Conservation (phyloP, 2,113 vertebrate genomes). For the Cynocephalus volans region DNA sequence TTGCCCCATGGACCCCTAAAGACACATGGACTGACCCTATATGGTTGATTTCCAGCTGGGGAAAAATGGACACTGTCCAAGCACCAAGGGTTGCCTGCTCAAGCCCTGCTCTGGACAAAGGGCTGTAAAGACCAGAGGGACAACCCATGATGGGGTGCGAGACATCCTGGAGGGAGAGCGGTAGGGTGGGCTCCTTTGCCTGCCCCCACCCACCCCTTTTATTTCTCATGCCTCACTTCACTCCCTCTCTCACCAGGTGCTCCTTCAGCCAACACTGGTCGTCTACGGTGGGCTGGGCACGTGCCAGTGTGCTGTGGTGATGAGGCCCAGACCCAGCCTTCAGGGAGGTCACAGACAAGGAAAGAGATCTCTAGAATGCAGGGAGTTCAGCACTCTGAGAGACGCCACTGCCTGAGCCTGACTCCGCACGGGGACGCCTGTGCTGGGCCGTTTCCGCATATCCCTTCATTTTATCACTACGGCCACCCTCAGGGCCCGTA, state of each 20-base stretch:
- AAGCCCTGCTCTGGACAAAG: neutral
- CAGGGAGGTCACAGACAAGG: neutral
- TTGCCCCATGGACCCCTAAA: neutral
- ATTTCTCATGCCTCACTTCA: neutral
- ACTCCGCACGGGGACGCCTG: neutral
- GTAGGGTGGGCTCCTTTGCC: neutral
- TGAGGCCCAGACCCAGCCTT: neutral
- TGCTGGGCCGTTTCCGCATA: fast-evolving
- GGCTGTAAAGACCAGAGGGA: neutral
- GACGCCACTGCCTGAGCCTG: neutral
- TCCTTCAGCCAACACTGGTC: neutral
- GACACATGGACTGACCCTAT: neutral
- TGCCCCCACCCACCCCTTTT: neutral
- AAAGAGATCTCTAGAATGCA: neutral
- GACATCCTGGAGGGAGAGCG: neutral
- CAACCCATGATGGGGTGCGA: too few relatives aligned
- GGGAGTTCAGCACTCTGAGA: neutral
- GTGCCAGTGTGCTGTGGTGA: fast-evolving
- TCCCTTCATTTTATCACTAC: neutral
- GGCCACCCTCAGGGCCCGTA: neutral
- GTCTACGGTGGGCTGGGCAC: too few relatives aligned
- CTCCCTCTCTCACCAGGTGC: neutral
- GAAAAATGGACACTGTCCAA: neutral
- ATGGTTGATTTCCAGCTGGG: too few relatives aligned
- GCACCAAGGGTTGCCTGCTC: neutral